Evolutionary conservation across 2,113 vertebrate genomes (phyloP).

Genomic region (Peromyscus maniculatus): DNA sequence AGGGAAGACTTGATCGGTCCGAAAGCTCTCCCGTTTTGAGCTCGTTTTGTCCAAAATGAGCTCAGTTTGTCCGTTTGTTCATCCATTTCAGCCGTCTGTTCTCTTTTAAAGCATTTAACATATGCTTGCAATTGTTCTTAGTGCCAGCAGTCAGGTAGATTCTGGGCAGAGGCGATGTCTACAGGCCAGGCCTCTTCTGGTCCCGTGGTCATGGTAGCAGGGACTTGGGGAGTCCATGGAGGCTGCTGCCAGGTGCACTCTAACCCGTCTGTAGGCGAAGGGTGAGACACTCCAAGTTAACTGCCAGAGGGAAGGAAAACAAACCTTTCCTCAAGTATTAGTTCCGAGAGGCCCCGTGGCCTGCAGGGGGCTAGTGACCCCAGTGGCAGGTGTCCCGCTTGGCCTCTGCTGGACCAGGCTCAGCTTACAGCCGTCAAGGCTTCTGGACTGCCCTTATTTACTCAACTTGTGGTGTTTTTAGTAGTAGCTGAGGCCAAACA

Average conservation of each 20-base stretch:
- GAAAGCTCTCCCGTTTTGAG: neutral
- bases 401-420: slow-evolving; percentile 86
- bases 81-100: neutral
- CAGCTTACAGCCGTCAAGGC: slow-evolving; percentile 87
- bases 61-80: neutral
- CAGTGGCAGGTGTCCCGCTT: slow-evolving; percentile 89
- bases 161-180: neutral
- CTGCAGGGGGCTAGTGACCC: slow-evolving; percentile 88
- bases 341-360: slow-evolving; percentile 88
- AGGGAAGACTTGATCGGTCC: too few species aligned
- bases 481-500: slow-evolving; percentile 87
- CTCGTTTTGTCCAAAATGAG: neutral
- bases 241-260: neutral
- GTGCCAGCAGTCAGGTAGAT: neutral
- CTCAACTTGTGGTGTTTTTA: slow-evolving; percentile 91
- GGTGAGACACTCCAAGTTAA: neutral
- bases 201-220: neutral
- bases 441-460: slow-evolving; percentile 91
- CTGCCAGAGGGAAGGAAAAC: slow-evolving; percentile 13
- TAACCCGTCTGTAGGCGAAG: neutral
- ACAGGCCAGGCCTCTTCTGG: neutral
- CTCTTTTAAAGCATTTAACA: too few species aligned
- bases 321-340: slow-evolving; percentile 79
- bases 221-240: neutral
- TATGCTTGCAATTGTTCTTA: neutral